A percentile compares a stretch with the other conserved stretches of the same genome.
phyloP scores from a whole-genome alignment of 2,113 vertebrate genomes.

The Syrmaticus mikado region DNA sequence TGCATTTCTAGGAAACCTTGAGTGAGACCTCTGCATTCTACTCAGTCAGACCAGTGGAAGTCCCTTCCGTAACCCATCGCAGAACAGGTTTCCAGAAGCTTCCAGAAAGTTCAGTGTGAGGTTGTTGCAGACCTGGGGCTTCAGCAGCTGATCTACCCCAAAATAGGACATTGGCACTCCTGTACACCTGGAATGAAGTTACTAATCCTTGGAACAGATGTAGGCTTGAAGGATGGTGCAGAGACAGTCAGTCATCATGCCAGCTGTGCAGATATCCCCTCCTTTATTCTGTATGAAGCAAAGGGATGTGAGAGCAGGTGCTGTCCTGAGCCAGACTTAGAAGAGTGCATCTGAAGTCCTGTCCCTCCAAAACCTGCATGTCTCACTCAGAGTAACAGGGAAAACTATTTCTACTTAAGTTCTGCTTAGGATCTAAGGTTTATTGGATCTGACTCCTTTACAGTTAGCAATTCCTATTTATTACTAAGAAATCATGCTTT shows the following conservation, averaged over 20 bases:
- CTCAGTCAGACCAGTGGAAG: rapidly evolving
- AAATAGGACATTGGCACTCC: neutral
- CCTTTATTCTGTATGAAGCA: too few species aligned
- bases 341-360: neutral
- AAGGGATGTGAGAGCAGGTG: neutral
- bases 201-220: neutral
- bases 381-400: neutral
- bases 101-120: neutral
- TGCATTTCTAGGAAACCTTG: neutral
- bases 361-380: neutral
- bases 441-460: neutral
- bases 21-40: neutral
- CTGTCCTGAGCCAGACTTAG: neutral
- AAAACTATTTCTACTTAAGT: neutral
- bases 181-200: neutral
- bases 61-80: neutral
- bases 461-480: neutral
- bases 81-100: neutral
- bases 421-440: neutral
- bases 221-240: neutral
- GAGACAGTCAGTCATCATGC: neutral
- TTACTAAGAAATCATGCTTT: neutral
- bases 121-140: neutral
- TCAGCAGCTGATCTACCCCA: neutral
- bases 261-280: neutral